Evolutionary conservation across 2,888 invertebrate genomes (phyloP), one percentile per base, ranked within the genome.

Genomic region (Diplazon laetatorius): DNA sequence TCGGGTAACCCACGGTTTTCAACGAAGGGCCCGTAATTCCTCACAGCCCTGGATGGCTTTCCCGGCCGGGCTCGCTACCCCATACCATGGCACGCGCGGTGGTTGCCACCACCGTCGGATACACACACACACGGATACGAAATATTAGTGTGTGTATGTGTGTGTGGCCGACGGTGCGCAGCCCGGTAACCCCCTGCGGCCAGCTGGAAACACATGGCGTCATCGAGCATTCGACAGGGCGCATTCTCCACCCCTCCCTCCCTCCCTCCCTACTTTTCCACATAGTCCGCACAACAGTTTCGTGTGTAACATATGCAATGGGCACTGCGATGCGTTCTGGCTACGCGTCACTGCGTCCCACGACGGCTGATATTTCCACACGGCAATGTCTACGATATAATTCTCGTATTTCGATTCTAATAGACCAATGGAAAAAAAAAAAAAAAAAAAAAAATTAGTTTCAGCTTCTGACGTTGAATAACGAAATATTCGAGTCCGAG

Each of bases 191-290:
- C 75, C 81, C 78, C 79, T 79, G 82, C 81, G 84, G 86, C 86
- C 87, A 87, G 85, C 87, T 88, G 87, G 87, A 89, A 88, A 88
- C 89, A 89, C 89, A 89, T 89, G 90, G 88, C 87, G 87, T 86
- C 85, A 84, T 84, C 76, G 82, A 82, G 52, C 68, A 50, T 77
- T 82, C 82, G 69, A 62, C 57, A 63, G 69, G 57, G 73, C 62
- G 25, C 46, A 55, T 57, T 35, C 72, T 52, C 48, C 60, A 52
- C n/a, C 60, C 50, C 37, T 72, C 44, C 55, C 14, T 35, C 46
- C 44, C 63, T 6, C 42, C 65, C 55, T 60, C 62, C 18, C 46
- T n/a, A n/a, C n/a, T n/a, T n/a, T n/a, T n/a, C n/a, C n/a, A n/a
- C n/a, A n/a, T n/a, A n/a, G n/a, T n/a, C n/a, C n/a, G n/a, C n/a